phyloP scores from a whole-genome alignment of 2,113 vertebrate genomes.

The Guaruba guarouba region DNA sequence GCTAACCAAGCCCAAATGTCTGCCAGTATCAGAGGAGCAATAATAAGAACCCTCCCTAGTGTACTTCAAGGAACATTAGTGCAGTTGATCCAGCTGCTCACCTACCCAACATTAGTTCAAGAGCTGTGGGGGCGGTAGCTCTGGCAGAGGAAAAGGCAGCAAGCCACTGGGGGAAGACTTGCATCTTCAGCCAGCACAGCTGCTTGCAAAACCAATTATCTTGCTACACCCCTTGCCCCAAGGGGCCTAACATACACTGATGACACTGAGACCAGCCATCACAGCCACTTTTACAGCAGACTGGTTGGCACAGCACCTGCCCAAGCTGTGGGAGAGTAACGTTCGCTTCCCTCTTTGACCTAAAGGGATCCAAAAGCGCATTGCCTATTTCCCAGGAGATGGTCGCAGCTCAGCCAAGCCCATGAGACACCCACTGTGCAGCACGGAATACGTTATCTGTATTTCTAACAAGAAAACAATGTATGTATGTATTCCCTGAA shows the following conservation, averaged over 20 bases:
- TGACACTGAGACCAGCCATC: not conserved
- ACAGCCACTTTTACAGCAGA: not conserved
- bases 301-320: not conserved
- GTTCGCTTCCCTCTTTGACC: rapidly evolving
- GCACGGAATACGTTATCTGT: not conserved
- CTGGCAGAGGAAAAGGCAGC: constrained; percentile 20
- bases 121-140: constrained; percentile 26
- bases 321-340: rapidly evolving
- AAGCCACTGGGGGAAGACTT: not conserved
- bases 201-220: constrained; percentile 27
- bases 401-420: not conserved
- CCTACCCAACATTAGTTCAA: constrained; percentile 28
- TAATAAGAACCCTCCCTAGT: not conserved
- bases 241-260: not conserved
- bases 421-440: rapidly evolving
- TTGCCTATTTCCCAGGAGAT: not conserved
- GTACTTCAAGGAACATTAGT: not conserved
- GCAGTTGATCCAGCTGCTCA: constrained; percentile 25
- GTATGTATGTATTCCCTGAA: rapidly evolving
- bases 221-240: not conserved
- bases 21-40: not conserved
- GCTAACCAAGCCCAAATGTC: not conserved
- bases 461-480: not conserved
- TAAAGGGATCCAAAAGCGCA: not conserved
- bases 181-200: constrained; percentile 41